phyloP scores from a whole-genome alignment of 2,888 invertebrate genomes.

The Nephrocerus scutellatus region DNA sequence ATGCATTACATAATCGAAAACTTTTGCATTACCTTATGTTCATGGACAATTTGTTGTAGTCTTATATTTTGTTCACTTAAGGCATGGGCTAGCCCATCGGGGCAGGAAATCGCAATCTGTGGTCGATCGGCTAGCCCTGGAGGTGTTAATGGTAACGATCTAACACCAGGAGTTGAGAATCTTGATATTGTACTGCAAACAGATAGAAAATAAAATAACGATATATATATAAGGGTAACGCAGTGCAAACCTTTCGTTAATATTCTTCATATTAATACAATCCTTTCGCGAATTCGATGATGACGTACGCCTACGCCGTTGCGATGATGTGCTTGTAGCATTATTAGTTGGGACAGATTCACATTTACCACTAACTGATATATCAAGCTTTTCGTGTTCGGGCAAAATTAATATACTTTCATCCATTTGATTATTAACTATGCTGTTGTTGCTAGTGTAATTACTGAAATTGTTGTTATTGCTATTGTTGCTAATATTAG shows the following conservation, averaged over 20 bases:
- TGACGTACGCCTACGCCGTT: constrained; percentile 37
- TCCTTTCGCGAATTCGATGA: constrained; percentile 40
- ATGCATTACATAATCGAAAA: background rate
- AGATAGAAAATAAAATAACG: constrained; percentile 4
- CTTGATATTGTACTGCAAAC: constrained; percentile 33
- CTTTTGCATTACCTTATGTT: constrained; percentile 60
- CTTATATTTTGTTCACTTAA: constrained; percentile 51
- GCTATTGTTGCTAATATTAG: constrained; percentile 16
- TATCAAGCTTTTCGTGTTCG: constrained; percentile 38
- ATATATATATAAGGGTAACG: background rate
- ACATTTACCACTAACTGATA: constrained; percentile 35
- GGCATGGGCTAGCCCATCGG: constrained; percentile 46
- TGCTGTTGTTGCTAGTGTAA: constrained; percentile 15
- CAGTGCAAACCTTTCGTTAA: constrained; percentile 35
- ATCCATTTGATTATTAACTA: constrained; percentile 29
- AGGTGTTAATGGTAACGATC: constrained; percentile 52
- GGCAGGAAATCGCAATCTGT: constrained; percentile 42
- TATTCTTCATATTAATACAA: constrained; percentile 29
- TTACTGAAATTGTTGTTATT: constrained; percentile 5
- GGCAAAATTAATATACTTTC: constrained; percentile 40
- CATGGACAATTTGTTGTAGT: constrained; percentile 73
- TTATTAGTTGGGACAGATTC: constrained; percentile 28
- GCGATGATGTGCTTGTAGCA: constrained; percentile 21
- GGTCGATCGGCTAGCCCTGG: constrained; percentile 45
- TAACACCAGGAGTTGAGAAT: constrained; percentile 38